Conservation (phyloP, 2,113 vertebrate species). For the Syrmaticus mikado region DNA sequence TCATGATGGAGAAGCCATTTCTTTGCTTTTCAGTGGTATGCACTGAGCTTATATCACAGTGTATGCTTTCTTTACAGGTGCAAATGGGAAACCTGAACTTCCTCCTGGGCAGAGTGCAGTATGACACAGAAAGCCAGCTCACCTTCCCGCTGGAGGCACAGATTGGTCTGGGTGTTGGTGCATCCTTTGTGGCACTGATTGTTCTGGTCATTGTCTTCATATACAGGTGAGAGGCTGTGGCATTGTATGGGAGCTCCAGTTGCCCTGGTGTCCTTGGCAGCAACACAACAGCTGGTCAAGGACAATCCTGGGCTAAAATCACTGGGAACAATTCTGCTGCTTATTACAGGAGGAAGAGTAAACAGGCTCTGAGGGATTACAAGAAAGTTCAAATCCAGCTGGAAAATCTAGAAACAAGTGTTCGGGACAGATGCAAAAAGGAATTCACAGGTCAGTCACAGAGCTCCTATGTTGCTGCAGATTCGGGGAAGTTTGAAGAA, state of each 20-base stretch:
- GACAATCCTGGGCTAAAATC: background rate
- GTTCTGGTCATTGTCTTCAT: conserved; percentile 96
- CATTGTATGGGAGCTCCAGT: background rate
- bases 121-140: conserved; percentile 89
- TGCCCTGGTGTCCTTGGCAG: background rate
- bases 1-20: background rate
- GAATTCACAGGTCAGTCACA: conserved; percentile 91
- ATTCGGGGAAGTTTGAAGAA: background rate
- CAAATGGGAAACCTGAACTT: conserved; percentile 95
- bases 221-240: conserved; percentile 86
- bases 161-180: conserved; percentile 91
- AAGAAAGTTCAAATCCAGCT: conserved; percentile 99
- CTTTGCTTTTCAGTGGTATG: background rate
- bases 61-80: conserved; percentile 78
- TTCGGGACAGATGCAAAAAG: conserved; percentile 98
- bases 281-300: background rate
- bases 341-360: conserved; percentile 92
- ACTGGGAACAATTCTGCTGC: conserved; percentile 5
- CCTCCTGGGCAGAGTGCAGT: conserved; percentile 91
- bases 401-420: conserved; percentile 97
- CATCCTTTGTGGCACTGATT: conserved; percentile 91
- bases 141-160: conserved; percentile 95
- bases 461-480: background rate
- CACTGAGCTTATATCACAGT: background rate
- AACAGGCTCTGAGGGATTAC: conserved; percentile 95